A percentile compares a stretch with the other conserved stretches of the same genome.
phyloP scores from a whole-genome alignment of 2,797 vertebrate genomes.

The Scolopax bukidnonensis region DNA sequence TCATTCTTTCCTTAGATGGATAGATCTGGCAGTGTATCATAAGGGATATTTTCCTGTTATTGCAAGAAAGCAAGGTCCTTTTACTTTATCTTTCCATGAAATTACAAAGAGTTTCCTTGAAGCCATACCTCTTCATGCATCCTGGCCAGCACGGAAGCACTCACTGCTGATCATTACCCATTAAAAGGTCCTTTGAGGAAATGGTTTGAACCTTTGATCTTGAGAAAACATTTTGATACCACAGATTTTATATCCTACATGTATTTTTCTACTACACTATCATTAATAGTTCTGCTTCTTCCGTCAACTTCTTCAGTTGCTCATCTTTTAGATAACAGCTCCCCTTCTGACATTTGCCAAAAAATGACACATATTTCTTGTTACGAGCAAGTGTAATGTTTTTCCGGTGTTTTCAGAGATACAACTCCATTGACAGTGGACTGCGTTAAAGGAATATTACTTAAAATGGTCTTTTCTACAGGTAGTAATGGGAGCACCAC shows the following conservation, averaged over 20 bases:
- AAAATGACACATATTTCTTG: neutral
- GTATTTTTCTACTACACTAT: neutral
- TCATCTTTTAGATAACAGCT: neutral
- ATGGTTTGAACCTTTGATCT: neutral
- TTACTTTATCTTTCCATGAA: constrained; percentile 55
- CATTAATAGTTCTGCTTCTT: neutral
- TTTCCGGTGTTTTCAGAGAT: neutral
- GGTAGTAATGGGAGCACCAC: neutral
- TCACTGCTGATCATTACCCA: neutral
- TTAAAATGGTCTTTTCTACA: neutral
- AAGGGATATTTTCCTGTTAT: constrained; percentile 53
- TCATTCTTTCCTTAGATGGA: constrained; percentile 38
- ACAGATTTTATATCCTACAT: neutral
- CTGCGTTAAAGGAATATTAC: neutral
- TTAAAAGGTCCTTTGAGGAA: constrained; percentile 40
- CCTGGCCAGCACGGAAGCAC: neutral
- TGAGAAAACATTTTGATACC: neutral
- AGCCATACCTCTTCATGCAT: neutral
- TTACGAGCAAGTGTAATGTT: neutral
- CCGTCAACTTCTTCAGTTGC: neutral
- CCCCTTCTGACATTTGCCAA: neutral
- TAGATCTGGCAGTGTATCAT: constrained; percentile 28
- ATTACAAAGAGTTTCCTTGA: constrained; percentile 53
- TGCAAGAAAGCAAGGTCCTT: constrained; percentile 37
- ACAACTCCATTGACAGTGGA: neutral